A percentile compares a stretch with the other conserved stretches of the same genome.
Conservation (phyloP, 2,797 vertebrate genomes). For the Pelobates cultripes region DNA sequence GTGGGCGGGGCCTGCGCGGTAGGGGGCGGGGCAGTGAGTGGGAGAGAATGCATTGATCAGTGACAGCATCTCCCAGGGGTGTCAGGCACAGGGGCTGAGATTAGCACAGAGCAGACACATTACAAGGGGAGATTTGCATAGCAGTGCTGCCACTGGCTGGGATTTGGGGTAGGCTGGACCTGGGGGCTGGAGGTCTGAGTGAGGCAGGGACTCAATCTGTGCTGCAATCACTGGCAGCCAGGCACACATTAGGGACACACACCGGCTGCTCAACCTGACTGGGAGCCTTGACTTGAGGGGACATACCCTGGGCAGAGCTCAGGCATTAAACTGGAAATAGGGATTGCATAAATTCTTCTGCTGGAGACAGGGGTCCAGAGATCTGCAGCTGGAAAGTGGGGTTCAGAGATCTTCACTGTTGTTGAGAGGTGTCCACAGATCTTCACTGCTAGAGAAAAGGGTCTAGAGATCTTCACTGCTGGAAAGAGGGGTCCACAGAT, state of each 20-base stretch:
- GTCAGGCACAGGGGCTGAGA: slow-evolving; percentile 61
- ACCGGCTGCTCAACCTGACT: neutral
- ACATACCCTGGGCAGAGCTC: no score
- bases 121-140: slow-evolving; percentile 44
- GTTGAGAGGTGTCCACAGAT: neutral
- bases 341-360: neutral
- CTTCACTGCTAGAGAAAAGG: no score
- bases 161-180: slow-evolving; percentile 32
- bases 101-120: slow-evolving; percentile 55
- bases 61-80: slow-evolving; percentile 82
- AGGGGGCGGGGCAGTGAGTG: neutral
- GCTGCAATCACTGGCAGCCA: slow-evolving; percentile 14
- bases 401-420: neutral
- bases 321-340: no score
- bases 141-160: slow-evolving; percentile 56
- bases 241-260: slow-evolving; percentile 9
- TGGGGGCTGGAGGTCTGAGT: slow-evolving; percentile 25
- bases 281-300: neutral
- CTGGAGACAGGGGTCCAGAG: neutral
- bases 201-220: slow-evolving; percentile 23
- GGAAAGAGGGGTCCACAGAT: no score
- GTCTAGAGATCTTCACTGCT: no score
- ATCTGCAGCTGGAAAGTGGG: neutral
- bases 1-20: neutral
- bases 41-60: slow-evolving; percentile 76